Evolutionary conservation across 2,888 invertebrate species (phyloP).

Genomic region (Sepioteuthis lessoniana): DNA sequence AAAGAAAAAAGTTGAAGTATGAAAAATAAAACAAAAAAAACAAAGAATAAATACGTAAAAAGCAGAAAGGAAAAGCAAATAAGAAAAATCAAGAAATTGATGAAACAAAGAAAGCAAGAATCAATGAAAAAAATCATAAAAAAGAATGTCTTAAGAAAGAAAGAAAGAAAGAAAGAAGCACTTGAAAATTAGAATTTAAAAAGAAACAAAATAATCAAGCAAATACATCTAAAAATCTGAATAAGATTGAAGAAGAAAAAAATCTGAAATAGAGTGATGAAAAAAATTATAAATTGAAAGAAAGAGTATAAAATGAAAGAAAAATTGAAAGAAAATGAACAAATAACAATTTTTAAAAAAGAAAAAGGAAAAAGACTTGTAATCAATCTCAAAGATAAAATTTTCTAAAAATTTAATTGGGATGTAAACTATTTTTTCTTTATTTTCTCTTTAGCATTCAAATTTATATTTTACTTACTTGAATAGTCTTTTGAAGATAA

Average conservation of each 20-base stretch:
- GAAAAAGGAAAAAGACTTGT: neutral
- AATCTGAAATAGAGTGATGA: neutral
- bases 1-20: no score
- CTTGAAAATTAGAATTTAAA: neutral
- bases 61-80: neutral
- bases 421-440: neutral
- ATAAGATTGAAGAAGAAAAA: neutral
- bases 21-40: no score
- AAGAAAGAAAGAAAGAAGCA: neutral
- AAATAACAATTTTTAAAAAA: neutral
- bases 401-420: constrained; percentile 33
- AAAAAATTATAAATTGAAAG: neutral
- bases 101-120: neutral
- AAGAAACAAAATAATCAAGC: neutral
- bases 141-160: neutral
- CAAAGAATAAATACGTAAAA: no score
- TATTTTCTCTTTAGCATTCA: neutral
- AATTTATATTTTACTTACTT: constrained; percentile 21
- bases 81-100: neutral
- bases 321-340: neutral
- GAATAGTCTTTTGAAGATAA: neutral
- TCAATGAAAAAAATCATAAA: neutral
- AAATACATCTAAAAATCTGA: neutral
- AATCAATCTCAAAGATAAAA: neutral
- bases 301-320: neutral